phyloP scores from a whole-genome alignment of 1,140 invertebrate genomes.

The Hyles euphorbiae region DNA sequence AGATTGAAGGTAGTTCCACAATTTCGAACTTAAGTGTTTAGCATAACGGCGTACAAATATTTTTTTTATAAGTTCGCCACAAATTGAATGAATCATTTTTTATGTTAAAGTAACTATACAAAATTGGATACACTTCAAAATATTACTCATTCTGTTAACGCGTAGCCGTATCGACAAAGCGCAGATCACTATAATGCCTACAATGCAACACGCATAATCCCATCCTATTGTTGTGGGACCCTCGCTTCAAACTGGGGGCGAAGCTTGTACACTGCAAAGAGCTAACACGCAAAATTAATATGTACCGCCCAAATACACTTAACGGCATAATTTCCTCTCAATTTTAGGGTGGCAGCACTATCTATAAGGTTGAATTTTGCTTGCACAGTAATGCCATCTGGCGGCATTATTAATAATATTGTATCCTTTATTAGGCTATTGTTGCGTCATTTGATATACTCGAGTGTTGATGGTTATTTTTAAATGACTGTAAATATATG shows the following conservation, averaged over 20 bases:
- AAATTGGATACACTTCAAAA: conserved; percentile 19
- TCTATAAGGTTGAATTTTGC: conserved; percentile 14
- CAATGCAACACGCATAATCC: conserved; percentile 64
- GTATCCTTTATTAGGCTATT: conserved; percentile 44
- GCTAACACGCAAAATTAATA: conserved; percentile 67
- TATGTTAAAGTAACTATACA: not conserved
- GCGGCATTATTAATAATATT: conserved; percentile 38
- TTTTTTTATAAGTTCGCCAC: too few relatives aligned
- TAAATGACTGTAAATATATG: conserved; percentile 24
- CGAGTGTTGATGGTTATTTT: conserved; percentile 40
- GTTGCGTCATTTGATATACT: conserved; percentile 42
- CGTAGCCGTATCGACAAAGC: conserved; percentile 9
- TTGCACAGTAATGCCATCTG: conserved; percentile 38
- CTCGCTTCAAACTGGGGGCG: conserved; percentile 29
- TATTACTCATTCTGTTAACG: conserved; percentile 14
- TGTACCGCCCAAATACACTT: conserved; percentile 63
- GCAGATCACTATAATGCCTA: conserved; percentile 61
- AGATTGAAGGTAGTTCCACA: too few relatives aligned
- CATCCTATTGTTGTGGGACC: conserved; percentile 55
- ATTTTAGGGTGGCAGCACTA: conserved; percentile 9
- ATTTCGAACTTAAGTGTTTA: too few relatives aligned
- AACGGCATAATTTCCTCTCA: conserved; percentile 47
- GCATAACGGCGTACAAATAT: too few relatives aligned
- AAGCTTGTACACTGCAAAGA: conserved; percentile 24
- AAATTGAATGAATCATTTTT: too few relatives aligned